A percentile compares a stretch with the other conserved stretches of the same genome.
Conservation (phyloP, 2,888 invertebrate genomes). For the Dendrolimus houi region DNA sequence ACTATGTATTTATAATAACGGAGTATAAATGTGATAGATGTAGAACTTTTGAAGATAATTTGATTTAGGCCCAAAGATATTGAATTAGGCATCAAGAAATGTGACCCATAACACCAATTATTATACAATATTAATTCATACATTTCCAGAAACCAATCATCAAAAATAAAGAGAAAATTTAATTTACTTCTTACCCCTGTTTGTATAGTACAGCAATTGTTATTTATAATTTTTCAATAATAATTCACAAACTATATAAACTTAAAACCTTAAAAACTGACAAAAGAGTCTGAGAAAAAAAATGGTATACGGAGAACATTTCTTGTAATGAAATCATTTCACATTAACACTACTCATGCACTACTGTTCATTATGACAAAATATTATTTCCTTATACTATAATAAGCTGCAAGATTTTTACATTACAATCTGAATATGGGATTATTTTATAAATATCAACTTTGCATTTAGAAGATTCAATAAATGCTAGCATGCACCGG, state of each 20-base stretch:
- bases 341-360: not conserved
- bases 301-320: not conserved
- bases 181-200: no score
- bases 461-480: not conserved
- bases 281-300: no score
- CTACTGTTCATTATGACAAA: not conserved
- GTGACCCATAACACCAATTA: not conserved
- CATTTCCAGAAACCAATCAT: no score
- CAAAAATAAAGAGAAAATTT: no score
- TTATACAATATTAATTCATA: no score
- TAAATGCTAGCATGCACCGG: not conserved
- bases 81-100: constrained; percentile 3
- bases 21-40: not conserved
- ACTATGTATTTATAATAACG: not conserved
- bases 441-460: not conserved
- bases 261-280: no score
- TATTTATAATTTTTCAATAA: not conserved
- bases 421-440: not conserved
- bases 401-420: not conserved
- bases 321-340: not conserved
- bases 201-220: no score
- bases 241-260: not conserved
- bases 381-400: not conserved
- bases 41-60: not conserved
- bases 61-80: not conserved